phyloP scores from a whole-genome alignment of 2,797 vertebrate genomes.

The Gobionotothen gibberifrons region DNA sequence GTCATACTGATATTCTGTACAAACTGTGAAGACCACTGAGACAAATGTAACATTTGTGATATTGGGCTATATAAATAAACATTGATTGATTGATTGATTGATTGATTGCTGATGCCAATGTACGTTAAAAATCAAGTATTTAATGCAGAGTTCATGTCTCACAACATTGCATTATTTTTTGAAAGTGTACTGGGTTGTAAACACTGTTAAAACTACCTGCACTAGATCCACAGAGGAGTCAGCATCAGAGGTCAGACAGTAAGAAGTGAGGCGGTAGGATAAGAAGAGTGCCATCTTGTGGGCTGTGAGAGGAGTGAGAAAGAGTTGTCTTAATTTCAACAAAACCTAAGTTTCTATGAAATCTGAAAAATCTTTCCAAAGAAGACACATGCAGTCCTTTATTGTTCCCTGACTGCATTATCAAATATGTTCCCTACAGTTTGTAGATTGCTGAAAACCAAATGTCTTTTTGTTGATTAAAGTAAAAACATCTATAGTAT shows the following conservation, averaged over 20 bases:
- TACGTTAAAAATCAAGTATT: neutral
- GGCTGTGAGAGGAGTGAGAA: neutral
- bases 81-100: too few species aligned
- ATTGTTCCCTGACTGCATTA: neutral
- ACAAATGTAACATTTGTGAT: too few species aligned
- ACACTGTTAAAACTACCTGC: neutral
- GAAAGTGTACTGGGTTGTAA: neutral
- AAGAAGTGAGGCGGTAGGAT: neutral
- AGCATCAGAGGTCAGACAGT: constrained; percentile 1
- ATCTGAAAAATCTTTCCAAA: neutral
- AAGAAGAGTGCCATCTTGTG: constrained; percentile 23
- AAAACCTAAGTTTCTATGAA: neutral
- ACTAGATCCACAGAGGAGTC: neutral
- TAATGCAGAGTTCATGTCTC: neutral
- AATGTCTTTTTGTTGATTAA: neutral
- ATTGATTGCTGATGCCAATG: neutral
- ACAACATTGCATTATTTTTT: constrained; percentile 6
- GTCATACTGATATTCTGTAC: too few species aligned
- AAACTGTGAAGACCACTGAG: too few species aligned
- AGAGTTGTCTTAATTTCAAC: neutral
- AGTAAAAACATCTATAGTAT: neutral
- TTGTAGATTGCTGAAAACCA: neutral
- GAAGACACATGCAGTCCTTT: neutral
- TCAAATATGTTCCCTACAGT: neutral
- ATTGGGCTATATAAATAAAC: too few species aligned